These are phyloP conservation scores for Potamarius usumacintae DNA, from an alignment of 2,113 vertebrate species.

Conservation along the genomic window DNA sequence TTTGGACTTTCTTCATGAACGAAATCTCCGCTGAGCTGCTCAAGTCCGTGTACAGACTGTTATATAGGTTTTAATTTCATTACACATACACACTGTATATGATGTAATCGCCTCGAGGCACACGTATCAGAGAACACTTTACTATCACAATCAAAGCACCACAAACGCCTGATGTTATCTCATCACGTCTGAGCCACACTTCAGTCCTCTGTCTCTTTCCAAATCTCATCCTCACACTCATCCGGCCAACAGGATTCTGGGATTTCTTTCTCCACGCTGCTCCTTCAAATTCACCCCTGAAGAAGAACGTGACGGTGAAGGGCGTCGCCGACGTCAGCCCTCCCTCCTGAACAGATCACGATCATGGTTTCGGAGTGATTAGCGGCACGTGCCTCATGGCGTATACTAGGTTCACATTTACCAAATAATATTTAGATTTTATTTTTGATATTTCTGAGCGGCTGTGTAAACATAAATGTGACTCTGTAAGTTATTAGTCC, in stretches of 20 bases:
- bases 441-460: constrained; percentile 15
- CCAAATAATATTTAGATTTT: constrained; percentile 6
- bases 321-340: not conserved
- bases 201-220: not conserved
- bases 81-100: not conserved
- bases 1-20: not conserved
- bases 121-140: not conserved
- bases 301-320: not conserved
- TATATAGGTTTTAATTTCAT: not conserved
- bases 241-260: not conserved
- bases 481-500: not conserved
- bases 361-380: not conserved
- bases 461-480: not conserved
- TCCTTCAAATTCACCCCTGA: not conserved
- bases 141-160: not conserved
- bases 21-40: constrained; percentile 7
- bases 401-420: not conserved
- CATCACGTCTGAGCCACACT: not conserved
- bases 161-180: not conserved
- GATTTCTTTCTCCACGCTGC: not conserved
- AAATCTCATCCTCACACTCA: not conserved
- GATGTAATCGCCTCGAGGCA: not conserved
- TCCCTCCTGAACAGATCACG: too few species aligned
- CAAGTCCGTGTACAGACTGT: constrained; percentile 6
- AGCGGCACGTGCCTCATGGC: not conserved